A percentile compares a stretch with the other conserved stretches of the same genome.
phyloP scores from a whole-genome alignment of 1,140 invertebrate genomes.

The Eubasilissa regina region DNA sequence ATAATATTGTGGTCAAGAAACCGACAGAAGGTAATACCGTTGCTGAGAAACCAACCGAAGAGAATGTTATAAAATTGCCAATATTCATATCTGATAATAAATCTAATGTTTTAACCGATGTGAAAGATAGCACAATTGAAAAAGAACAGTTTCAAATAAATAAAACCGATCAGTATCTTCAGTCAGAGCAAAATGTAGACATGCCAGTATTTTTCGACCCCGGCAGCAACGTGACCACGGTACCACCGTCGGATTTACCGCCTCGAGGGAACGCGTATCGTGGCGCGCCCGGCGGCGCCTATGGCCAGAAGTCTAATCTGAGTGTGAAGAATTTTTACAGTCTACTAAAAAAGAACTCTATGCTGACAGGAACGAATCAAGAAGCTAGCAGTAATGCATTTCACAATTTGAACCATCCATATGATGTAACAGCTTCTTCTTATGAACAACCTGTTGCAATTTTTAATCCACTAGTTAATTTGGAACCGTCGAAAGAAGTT shows the following conservation, averaged over 20 bases:
- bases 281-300: background rate
- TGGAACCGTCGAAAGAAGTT: background rate
- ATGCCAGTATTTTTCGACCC: background rate
- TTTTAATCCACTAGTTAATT: background rate
- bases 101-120: too few relatives aligned
- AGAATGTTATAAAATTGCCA: too few relatives aligned
- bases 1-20: too few relatives aligned
- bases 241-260: slow-evolving; percentile 15
- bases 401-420: background rate
- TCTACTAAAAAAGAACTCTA: slow-evolving; percentile 33
- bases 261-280: background rate
- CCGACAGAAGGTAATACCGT: too few relatives aligned
- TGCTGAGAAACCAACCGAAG: too few relatives aligned
- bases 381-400: background rate
- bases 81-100: too few relatives aligned
- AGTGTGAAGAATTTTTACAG: slow-evolving; percentile 19
- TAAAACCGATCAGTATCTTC: too few relatives aligned
- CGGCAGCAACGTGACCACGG: background rate
- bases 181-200: background rate
- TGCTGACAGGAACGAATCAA: background rate
- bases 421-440: slow-evolving; percentile 2
- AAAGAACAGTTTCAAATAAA: too few relatives aligned
- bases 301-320: slow-evolving; percentile 19
- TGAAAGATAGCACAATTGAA: too few relatives aligned
- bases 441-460: background rate